Conservation (phyloP, 2,888 invertebrate genomes). For the Caenorhabditis panamensis region DNA sequence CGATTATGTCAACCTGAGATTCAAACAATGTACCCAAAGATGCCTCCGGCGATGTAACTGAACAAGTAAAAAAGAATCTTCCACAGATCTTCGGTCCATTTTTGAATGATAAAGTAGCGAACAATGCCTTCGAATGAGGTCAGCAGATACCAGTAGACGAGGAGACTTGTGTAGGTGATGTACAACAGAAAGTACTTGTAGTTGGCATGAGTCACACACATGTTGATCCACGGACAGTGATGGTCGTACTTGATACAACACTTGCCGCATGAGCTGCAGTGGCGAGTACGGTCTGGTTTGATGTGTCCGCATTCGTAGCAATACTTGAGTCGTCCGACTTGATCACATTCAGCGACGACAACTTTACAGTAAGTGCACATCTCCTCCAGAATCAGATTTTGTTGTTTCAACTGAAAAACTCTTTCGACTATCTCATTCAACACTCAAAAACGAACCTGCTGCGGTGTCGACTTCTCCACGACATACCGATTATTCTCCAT, state of each 20-base stretch:
- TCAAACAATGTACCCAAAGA: slow-evolving; percentile 23
- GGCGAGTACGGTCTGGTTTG: slow-evolving; percentile 75
- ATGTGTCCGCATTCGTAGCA: slow-evolving; percentile 74
- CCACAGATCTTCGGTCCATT: slow-evolving; percentile 61
- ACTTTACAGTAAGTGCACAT: slow-evolving; percentile 54
- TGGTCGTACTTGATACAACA: slow-evolving; percentile 74
- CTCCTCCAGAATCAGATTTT: slow-evolving; percentile 62
- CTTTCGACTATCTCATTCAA: not conserved
- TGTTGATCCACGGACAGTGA: slow-evolving; percentile 77
- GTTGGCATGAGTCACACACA: slow-evolving; percentile 71
- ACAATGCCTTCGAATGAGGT: slow-evolving; percentile 67
- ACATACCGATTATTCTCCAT: slow-evolving; percentile 61
- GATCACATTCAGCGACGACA: slow-evolving; percentile 65
- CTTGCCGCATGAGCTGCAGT: slow-evolving; percentile 74
- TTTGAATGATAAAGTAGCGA: slow-evolving; percentile 68
- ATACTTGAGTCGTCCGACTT: slow-evolving; percentile 64
- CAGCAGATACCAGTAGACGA: slow-evolving; percentile 64
- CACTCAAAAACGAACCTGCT: slow-evolving; percentile 43
- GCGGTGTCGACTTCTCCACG: slow-evolving; percentile 67
- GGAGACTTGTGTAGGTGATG: slow-evolving; percentile 67
- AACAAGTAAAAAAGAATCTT: slow-evolving; percentile 57
- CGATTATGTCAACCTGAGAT: no score
- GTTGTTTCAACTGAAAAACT: slow-evolving; percentile 48
- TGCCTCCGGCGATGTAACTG: slow-evolving; percentile 37
- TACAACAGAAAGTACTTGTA: slow-evolving; percentile 77